Base-by-base conservation (phyloP, 1,140 invertebrate genomes). In the Polypedilum pembai region DNA sequence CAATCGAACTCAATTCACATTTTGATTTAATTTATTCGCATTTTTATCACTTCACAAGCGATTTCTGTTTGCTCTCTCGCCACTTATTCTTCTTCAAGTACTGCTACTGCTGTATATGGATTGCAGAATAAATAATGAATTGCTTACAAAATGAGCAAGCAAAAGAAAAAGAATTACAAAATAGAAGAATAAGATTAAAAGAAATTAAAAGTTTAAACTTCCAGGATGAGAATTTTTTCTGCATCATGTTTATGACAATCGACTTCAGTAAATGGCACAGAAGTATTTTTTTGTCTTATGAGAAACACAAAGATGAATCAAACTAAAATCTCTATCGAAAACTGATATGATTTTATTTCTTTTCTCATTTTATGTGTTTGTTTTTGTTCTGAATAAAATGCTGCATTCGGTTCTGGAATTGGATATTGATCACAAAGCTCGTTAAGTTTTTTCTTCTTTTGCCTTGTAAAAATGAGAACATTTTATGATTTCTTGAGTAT, bases 121-220 rank as follows among this genome's bases (percentile, higher is more conserved):
- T 33, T 33, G 24, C 24, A 56, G 45, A 56, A 56, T 56, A 56
- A 12, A 15, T 56, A 56, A 56, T 56, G 45, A 56, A 56, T 56
- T 56, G 45, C 45, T 56, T 56, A 56, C 45, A 56, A 56, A 56
- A 56, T 56, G 45, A 56, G n/a, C n/a, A n/a, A 45, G 41, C 45
- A 12, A 56, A 56, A 56, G 45, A 56, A n/a, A 56, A 33, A 33
- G 24, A 33, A 3, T 33, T 33, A 33, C 24, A 33, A 33, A 33
- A 33, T 33, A 5, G 24, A n/a, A n/a, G n/a, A n/a, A n/a, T n/a
- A n/a, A n/a, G n/a, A n/a, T n/a, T n/a, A n/a, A 45, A 45, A 45
- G 41, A 56, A 56, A 56, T 15, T 45, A 45, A 56, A 56, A 33
- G 24, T 33, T 33, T 33, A 33, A 33, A 33, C 24, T 33, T 33